Evolutionary conservation across 2,797 vertebrate species (phyloP).

Genomic region (Falco concolor): DNA sequence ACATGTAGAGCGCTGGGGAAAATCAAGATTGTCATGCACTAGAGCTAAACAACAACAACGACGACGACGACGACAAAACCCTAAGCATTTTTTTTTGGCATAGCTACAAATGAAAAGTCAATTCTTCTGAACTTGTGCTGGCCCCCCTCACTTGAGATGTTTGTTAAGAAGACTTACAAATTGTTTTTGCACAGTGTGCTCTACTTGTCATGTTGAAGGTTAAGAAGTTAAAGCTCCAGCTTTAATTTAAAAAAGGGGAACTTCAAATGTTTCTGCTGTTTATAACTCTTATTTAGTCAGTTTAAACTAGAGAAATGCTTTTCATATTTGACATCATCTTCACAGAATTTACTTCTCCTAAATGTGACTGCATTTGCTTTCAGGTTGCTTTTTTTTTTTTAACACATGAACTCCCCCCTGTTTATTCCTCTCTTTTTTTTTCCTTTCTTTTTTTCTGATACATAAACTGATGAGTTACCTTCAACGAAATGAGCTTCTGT

Average conservation of each 20-base stretch:
- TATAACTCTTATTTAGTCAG: constrained; percentile 28
- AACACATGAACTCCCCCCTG: background rate
- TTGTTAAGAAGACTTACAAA: constrained; percentile 27
- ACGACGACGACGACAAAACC: background rate
- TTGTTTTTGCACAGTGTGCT: constrained; percentile 34
- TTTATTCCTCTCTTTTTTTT: background rate
- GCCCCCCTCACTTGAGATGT: constrained; percentile 19
- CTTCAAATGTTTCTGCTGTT: constrained; percentile 27
- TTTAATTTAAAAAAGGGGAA: constrained; percentile 21
- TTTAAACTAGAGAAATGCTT: constrained; percentile 62
- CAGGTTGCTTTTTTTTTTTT: constrained; percentile 8
- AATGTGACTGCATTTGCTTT: constrained; percentile 32
- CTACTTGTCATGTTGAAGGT: background rate
- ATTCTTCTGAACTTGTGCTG: constrained; percentile 44
- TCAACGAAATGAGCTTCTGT: constrained; percentile 62
- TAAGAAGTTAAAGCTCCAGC: background rate
- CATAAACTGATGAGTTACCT: constrained; percentile 62
- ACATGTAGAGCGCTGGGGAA: constrained; percentile 58
- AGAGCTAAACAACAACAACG: constrained; percentile 45
- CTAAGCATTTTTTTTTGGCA: constrained; percentile 52
- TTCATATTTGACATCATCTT: constrained; percentile 51
- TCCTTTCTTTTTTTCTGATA: background rate
- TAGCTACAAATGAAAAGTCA: constrained; percentile 50
- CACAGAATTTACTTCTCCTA: constrained; percentile 49
- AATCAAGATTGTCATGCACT: constrained; percentile 44